A percentile compares a stretch with the other conserved stretches of the same genome.
Conservation (phyloP, 2,888 invertebrate species). For the Mimachlamys varia region DNA sequence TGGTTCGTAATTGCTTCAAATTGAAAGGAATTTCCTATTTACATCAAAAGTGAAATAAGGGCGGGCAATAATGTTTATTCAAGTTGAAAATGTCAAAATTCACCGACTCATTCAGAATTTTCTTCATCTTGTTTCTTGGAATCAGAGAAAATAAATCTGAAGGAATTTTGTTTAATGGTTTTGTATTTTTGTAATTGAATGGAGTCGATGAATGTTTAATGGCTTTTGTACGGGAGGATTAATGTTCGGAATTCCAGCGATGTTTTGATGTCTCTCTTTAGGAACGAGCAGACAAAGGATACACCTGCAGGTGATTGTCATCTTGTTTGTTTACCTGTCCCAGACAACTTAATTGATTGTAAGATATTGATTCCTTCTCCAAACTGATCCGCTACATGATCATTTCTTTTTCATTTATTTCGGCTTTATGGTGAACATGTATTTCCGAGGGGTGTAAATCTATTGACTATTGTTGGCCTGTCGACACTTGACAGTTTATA, state of each 20-base stretch:
- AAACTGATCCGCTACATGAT: background rate
- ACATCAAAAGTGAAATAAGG: background rate
- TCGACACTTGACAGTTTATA: background rate
- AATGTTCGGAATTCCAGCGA: background rate
- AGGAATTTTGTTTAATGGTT: background rate
- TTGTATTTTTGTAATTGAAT: background rate
- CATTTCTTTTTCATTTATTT: background rate
- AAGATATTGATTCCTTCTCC: background rate
- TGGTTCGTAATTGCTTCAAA: background rate
- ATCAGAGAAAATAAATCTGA: background rate
- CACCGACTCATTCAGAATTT: background rate
- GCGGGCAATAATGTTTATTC: background rate
- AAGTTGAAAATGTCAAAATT: background rate
- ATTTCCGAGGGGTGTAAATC: background rate
- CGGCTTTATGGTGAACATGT: background rate
- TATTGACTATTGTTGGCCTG: background rate
- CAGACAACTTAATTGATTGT: background rate
- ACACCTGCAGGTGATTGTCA: slow-evolving; percentile 12
- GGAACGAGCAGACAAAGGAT: background rate
- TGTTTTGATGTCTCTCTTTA: background rate
- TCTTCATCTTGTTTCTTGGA: background rate
- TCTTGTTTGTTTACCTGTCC: background rate
- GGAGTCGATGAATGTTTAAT: background rate
- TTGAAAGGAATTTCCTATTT: background rate
- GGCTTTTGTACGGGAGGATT: background rate